A percentile compares a stretch with the other conserved stretches of the same genome.
Evolutionary conservation across 2,888 invertebrate species (phyloP).

Genomic region (Lycocerus yunnanus): DNA sequence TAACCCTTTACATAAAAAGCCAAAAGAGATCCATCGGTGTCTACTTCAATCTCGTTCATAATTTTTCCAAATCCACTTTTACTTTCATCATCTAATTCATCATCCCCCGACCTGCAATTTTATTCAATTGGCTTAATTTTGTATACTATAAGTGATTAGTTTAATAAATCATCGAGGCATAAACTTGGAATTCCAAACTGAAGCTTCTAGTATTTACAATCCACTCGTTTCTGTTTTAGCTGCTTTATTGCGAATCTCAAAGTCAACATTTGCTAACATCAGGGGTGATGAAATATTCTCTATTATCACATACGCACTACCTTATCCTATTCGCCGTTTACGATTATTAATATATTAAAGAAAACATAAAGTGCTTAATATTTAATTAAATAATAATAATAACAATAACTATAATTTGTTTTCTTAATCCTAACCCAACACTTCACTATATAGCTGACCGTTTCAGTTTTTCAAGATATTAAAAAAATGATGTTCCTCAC

Average conservation of each 20-base stretch:
- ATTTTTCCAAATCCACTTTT: background rate
- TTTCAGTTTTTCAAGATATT: no score
- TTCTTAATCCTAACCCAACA: no score
- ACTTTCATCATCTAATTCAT: background rate
- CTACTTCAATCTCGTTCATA: slow-evolving; percentile 19
- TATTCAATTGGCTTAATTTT: background rate
- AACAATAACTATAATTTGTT: background rate
- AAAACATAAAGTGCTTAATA: background rate
- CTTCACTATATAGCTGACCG: no score
- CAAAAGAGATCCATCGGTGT: slow-evolving; percentile 33
- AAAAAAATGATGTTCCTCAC: background rate
- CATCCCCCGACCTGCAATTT: background rate
- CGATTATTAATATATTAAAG: background rate
- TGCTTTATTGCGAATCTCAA: slow-evolving; percentile 48
- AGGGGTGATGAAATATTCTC: slow-evolving; percentile 1
- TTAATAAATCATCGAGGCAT: slow-evolving; percentile 8
- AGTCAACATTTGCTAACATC: slow-evolving; percentile 37
- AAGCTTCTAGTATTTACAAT: slow-evolving; percentile 37
- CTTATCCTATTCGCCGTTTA: background rate
- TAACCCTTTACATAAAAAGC: slow-evolving; percentile 37
- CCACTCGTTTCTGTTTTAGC: slow-evolving; percentile 46
- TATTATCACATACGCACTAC: background rate
- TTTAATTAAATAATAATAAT: background rate
- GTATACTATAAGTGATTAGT: slow-evolving; percentile 20
- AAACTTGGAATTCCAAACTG: slow-evolving; percentile 14